phyloP scores from a whole-genome alignment of 2,113 vertebrate species.

The Phainopepla nitens region DNA sequence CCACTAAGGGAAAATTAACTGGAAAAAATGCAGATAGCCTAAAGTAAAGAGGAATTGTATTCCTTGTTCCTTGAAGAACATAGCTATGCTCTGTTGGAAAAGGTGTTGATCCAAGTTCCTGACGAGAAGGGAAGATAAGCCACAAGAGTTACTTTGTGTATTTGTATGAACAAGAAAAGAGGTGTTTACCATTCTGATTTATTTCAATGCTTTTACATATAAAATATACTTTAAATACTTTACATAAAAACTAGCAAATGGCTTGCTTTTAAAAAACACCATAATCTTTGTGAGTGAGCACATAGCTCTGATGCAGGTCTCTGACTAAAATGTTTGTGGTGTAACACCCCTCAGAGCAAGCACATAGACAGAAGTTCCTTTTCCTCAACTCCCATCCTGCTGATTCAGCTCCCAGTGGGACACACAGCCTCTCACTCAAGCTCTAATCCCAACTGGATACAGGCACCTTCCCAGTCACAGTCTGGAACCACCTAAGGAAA shows the following conservation, averaged over 20 bases:
- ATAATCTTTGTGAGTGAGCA: not conserved
- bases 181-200: constrained; percentile 20
- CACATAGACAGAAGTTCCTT: not conserved
- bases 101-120: not conserved
- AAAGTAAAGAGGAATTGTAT: not conserved
- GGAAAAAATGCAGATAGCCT: not conserved
- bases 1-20: not conserved
- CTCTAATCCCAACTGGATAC: fast-evolving
- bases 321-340: not conserved
- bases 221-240: constrained; percentile 52
- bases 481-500: not conserved
- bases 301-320: not conserved
- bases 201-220: constrained; percentile 11
- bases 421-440: not conserved
- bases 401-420: not conserved
- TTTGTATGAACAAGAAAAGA: not conserved
- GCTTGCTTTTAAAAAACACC: not conserved
- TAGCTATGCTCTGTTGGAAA: not conserved
- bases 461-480: not conserved
- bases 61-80: not conserved
- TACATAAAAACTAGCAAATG: not conserved
- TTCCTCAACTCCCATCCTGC: not conserved
- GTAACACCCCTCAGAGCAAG: not conserved
- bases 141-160: not conserved
- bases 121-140: not conserved